Evolutionary conservation across 2,888 invertebrate species (phyloP), one percentile per base, ranked within the genome.

Genomic region (Tortrix viridana): DNA sequence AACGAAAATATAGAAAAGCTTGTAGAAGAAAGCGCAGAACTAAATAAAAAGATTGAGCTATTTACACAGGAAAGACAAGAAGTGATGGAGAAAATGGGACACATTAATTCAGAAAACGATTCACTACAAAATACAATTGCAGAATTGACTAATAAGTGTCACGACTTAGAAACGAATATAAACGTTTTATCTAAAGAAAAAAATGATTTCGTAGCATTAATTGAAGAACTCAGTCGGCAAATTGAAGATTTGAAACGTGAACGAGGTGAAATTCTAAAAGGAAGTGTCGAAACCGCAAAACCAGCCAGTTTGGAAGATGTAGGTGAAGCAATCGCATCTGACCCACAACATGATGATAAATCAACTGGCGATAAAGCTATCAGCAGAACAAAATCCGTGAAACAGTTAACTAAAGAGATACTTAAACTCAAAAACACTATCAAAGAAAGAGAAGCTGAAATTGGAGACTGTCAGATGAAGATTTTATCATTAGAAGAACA

Each of bases 41-140:
- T 95, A 64, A 92, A 94, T 70, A 93, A 93, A 67, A 95, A 94
- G 85, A 94, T 96, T 65, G 95, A 96, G 76, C 81, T 95, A 26
- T 95, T 95, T 70, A 94, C 94, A 0, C 93, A 92, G 66, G 96
- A 96, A 84, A 91, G 95, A 43, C 92, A 95, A 69, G 95, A 95
- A 82, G 94, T 95, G 1, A 93, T 95, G 85, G 94, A 94, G 67
- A 95, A 95, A 86, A 93, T 95, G 93, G 94, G 93, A 79, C 90
- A 88, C 67, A 82, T 95, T n/a, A 93, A 86, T 62, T 75, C 84
- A 9, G 95, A 95, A 86, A 95, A 95, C 81, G 92, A 93, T 65
- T 83, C 92, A 37, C 82, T 95, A 52, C 82, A 86, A 44, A 72
- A 89, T 56, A 89, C 91, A 74, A 85, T 94, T 49, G 84, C 89